Evolutionary conservation across 2,888 invertebrate species (phyloP).

Genomic region (Orthonevra nobilis): DNA sequence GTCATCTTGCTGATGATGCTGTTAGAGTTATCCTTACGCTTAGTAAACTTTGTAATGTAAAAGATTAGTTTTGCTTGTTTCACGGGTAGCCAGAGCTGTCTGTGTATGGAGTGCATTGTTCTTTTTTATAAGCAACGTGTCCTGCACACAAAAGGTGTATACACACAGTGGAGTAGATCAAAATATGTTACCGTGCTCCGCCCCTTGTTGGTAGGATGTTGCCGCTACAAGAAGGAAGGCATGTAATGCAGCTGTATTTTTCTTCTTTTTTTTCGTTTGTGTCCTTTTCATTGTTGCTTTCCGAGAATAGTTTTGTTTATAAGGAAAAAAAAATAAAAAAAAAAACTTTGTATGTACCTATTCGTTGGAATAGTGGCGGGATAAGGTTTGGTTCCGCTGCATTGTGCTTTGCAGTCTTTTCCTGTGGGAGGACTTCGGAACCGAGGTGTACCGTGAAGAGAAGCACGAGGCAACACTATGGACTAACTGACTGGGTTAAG

Average conservation of each 20-base stretch:
- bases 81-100: conserved; percentile 2
- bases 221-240: conserved; percentile 29
- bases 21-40: conserved; percentile 35
- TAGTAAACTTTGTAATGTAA: conserved; percentile 28
- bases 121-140: conserved; percentile 20
- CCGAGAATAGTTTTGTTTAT: no score
- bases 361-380: conserved; percentile 4
- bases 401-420: conserved; percentile 37
- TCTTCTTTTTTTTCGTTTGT: no score
- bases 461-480: conserved; percentile 61
- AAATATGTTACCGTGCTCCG: conserved; percentile 67
- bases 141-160: conserved; percentile 35
- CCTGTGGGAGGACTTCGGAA: conserved; percentile 44
- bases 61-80: conserved; percentile 54
- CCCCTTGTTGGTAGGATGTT: conserved; percentile 60
- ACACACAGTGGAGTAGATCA: conserved; percentile 50
- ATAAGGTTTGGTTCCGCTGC: conserved; percentile 45
- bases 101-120: conserved; percentile 47
- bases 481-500: conserved; percentile 71
- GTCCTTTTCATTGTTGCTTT: no score
- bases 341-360: neutral
- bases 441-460: conserved; percentile 22
- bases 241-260: conserved; percentile 43
- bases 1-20: conserved; percentile 34
- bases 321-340: conserved; percentile 24